Evolutionary conservation across 2,113 vertebrate genomes (phyloP).

Genomic region (Ptyas mucosa): DNA sequence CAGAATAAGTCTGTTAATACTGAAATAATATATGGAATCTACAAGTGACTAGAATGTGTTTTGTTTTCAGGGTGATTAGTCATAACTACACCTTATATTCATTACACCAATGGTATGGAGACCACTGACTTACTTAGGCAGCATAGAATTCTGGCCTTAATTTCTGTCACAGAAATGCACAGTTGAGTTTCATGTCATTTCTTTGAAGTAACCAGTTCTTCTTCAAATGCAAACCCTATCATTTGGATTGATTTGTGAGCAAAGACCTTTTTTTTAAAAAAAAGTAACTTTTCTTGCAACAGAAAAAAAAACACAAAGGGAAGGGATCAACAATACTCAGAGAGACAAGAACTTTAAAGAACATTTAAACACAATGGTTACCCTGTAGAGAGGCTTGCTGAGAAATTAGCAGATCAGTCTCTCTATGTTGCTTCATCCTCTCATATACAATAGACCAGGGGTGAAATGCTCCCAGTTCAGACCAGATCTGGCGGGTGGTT

Average conservation of each 20-base stretch:
- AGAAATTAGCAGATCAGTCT: background rate
- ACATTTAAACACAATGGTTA: background rate
- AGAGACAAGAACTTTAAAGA: background rate
- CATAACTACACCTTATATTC: background rate
- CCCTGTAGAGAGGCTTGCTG: background rate
- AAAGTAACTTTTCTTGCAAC: background rate
- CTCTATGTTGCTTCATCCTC: background rate
- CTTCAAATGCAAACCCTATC: background rate
- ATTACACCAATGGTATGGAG: background rate
- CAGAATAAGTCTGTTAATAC: background rate
- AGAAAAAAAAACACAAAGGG: background rate
- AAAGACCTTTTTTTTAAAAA: background rate
- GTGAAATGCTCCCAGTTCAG: too few species aligned
- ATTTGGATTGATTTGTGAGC: background rate
- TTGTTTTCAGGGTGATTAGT: background rate
- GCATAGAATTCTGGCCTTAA: background rate
- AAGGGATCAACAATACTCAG: background rate
- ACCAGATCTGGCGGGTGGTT: too few species aligned
- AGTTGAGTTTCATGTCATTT: background rate
- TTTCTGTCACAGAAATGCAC: background rate
- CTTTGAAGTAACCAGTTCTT: background rate
- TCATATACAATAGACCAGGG: background rate
- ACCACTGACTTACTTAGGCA: background rate
- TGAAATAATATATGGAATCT: background rate
- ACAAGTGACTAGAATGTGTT: background rate